Conservation (phyloP, 2,888 invertebrate genomes). For the Lamellibrachia satsuma region DNA sequence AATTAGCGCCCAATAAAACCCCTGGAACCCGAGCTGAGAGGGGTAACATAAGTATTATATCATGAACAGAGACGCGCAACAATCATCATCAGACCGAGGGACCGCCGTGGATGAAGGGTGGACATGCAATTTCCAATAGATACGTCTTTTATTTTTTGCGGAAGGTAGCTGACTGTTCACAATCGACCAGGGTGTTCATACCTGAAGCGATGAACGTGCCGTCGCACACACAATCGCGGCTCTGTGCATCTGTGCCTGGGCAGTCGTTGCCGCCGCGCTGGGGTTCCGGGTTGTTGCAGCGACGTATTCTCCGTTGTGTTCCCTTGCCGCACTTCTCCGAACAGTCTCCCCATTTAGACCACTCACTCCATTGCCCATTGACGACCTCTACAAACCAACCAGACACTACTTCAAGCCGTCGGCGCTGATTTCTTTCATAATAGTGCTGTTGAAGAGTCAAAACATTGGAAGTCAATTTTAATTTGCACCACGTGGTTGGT, state of each 20-base stretch:
- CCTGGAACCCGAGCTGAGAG: too few species aligned
- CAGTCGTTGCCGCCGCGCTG: not conserved
- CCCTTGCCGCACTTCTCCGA: constrained; percentile 23
- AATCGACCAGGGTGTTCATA: not conserved
- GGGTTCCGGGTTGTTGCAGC: not conserved
- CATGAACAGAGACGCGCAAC: too few species aligned
- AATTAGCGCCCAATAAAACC: too few species aligned
- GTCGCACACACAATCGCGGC: not conserved
- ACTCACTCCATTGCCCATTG: not conserved
- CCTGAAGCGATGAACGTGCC: not conserved
- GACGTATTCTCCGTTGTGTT: not conserved
- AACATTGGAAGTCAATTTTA: too few species aligned
- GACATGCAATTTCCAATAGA: too few species aligned
- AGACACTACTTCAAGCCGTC: not conserved
- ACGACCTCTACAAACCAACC: not conserved
- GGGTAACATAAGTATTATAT: too few species aligned
- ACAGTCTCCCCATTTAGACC: constrained; percentile 24
- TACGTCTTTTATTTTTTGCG: too few species aligned
- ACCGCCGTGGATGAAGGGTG: too few species aligned
- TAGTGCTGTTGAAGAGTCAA: too few species aligned
- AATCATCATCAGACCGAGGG: too few species aligned
- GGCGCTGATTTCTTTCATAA: not conserved
- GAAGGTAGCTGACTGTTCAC: too few species aligned
- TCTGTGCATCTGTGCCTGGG: not conserved
- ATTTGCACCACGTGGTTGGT: too few species aligned